Base-by-base conservation (phyloP, 2,888 invertebrate species). In the Panopea generosa region DNA sequence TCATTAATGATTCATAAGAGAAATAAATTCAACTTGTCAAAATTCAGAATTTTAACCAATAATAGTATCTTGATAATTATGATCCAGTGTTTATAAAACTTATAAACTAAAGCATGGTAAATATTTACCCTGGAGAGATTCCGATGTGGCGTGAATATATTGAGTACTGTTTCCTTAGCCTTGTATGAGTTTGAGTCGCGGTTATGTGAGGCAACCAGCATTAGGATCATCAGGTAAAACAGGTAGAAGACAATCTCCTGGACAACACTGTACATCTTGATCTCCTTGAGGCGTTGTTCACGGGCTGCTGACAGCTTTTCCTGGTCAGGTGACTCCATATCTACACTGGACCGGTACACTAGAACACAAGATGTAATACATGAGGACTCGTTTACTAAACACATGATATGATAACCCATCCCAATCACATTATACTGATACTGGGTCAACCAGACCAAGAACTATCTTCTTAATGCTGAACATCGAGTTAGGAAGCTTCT, bases 191-290 rank as follows among this genome's bases (percentile, higher is more conserved):
- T 77, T 7, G 82, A 56, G 60, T 88, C 88, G 27, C 82, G 77
- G 70, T 84, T 86, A 57, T 87, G 84, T 52, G 73, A 77, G 50
- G 88, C 83, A 27, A 88, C 81, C 22, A 87, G 74, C 14, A 84
- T 62, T n/a, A 87, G 77, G 11, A 87, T 63, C 11, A 76, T 24
- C 18, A 87, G 75, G 59, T 83, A 86, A 27, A 82, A 49, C 57
- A 86, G 40, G 77, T 86, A 87, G 55, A 86, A 85, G 3, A 78
- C 47, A 26, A 87, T 82, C 72, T 87, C 86, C 53, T 80, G 80
- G 16, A 84, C 69, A 11, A 86, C 72, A 3, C 72, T 55, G 40
- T 71, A 67, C 82, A 86, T 86, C 18, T 82, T 77, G 7, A 85
- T 77, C 65, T 87, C 87, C 40, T 84, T 85, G 43, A 86, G 56